Evolutionary conservation across 2,113 vertebrate species (phyloP).

Genomic region (Cryptomyrus ogoouensis): DNA sequence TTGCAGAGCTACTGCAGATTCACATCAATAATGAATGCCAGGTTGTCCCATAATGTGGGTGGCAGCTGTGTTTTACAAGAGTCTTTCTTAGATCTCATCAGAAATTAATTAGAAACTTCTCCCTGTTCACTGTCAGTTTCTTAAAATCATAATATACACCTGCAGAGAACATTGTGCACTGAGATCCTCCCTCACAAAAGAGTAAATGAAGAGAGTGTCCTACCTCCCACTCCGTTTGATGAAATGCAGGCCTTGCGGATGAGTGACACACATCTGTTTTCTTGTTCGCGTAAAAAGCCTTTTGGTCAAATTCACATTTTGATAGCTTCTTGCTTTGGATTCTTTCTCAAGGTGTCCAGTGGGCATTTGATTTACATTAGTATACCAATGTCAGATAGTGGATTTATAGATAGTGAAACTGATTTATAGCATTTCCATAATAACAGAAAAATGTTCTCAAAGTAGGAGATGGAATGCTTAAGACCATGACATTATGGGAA

Average conservation of each 20-base stretch:
- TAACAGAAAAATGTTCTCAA: neutral
- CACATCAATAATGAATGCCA: neutral
- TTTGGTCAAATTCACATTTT: neutral
- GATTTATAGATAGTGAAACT: slow-evolving; percentile 45
- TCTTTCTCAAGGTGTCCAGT: neutral
- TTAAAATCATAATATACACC: neutral
- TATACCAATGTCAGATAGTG: neutral
- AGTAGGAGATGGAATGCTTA: neutral
- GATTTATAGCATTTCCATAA: slow-evolving; percentile 6
- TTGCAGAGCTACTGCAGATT: neutral
- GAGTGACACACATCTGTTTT: neutral
- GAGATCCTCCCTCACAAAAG: neutral
- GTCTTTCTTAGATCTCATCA: neutral
- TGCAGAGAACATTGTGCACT: neutral
- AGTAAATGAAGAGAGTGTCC: neutral
- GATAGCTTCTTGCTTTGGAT: neutral
- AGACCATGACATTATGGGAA: slow-evolving; percentile 35
- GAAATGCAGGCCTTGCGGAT: neutral
- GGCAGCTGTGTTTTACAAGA: neutral
- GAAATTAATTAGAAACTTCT: neutral
- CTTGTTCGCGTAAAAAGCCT: neutral
- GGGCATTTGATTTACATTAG: neutral
- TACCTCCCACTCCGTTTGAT: neutral
- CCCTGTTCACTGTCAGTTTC: neutral
- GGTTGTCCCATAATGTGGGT: neutral